Conservation (phyloP, 1,140 invertebrate genomes). For the Drosophila albomicans region DNA sequence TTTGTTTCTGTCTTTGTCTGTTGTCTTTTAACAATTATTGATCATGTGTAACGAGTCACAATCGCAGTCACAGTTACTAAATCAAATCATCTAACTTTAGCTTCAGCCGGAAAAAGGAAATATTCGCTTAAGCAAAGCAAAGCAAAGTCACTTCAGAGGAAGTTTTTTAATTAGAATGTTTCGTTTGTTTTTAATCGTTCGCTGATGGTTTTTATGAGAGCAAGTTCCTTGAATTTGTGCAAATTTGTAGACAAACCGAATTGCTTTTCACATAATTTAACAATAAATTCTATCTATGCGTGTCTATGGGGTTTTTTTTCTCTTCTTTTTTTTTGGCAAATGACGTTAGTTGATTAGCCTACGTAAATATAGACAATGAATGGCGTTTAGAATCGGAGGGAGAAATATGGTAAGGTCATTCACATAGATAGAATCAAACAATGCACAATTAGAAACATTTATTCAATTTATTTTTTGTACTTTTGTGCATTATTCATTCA, state of each 20-base stretch:
- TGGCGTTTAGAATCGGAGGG: conserved; percentile 16
- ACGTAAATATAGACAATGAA: conserved; percentile 25
- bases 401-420: conserved; percentile 22
- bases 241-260: conserved; percentile 47
- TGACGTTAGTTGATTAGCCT: conserved; percentile 30
- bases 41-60: conserved; percentile 17
- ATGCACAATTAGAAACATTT: conserved; percentile 57
- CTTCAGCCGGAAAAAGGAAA: conserved; percentile 6
- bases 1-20: conserved; percentile 21
- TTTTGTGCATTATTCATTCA: conserved; percentile 38
- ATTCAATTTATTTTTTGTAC: background rate
- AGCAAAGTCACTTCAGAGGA: conserved; percentile 19
- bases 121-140: conserved; percentile 4
- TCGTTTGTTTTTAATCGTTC: conserved; percentile 17
- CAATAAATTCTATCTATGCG: conserved; percentile 41
- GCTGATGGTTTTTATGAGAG: conserved; percentile 34
- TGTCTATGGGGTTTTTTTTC: conserved; percentile 34
- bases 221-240: conserved; percentile 68
- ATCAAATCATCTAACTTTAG: background rate
- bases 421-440: conserved; percentile 31
- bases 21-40: conserved; percentile 27
- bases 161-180: conserved; percentile 41
- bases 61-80: background rate
- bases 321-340: conserved; percentile 27
- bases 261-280: conserved; percentile 59